Evolutionary conservation across 1,140 invertebrate genomes (phyloP).

Genomic region (Ruditapes philippinarum): DNA sequence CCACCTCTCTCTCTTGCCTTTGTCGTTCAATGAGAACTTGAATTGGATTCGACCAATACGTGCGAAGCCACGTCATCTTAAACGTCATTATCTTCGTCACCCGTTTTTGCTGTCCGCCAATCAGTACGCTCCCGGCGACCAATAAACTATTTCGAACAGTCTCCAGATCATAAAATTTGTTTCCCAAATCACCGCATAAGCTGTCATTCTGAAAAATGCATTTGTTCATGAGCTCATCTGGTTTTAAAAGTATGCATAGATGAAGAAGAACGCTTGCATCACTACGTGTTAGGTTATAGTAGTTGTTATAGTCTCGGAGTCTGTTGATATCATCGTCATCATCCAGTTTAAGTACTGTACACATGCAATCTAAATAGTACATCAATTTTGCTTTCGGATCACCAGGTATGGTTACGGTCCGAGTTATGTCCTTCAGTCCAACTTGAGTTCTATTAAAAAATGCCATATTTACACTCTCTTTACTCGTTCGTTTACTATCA

Average conservation of each 20-base stretch:
- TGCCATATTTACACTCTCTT: no score
- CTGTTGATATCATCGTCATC: slow-evolving; percentile 54
- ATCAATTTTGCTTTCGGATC: slow-evolving; percentile 71
- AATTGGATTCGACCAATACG: slow-evolving; percentile 30
- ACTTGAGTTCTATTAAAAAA: slow-evolving; percentile 63
- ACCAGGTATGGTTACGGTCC: slow-evolving; percentile 59
- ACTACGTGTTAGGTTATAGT: slow-evolving; percentile 48
- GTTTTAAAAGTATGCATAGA: slow-evolving; percentile 66
- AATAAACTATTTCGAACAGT: slow-evolving; percentile 65
- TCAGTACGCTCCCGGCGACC: slow-evolving; percentile 67
- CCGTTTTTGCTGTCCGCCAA: slow-evolving; percentile 66
- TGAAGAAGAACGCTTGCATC: slow-evolving; percentile 63
- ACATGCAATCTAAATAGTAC: slow-evolving; percentile 76
- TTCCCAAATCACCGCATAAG: slow-evolving; percentile 67
- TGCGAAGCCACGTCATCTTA: slow-evolving; percentile 49
- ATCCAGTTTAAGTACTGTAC: slow-evolving; percentile 69
- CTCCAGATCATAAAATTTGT: slow-evolving; percentile 73
- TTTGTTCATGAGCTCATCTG: slow-evolving; percentile 72
- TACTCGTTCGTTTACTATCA: no score
- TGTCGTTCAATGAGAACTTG: background rate
- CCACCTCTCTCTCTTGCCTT: background rate
- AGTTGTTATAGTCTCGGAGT: slow-evolving; percentile 60
- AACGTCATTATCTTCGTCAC: slow-evolving; percentile 72
- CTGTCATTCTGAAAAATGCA: slow-evolving; percentile 73
- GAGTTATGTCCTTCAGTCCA: slow-evolving; percentile 65